A percentile compares a stretch with the other conserved stretches of the same genome.
Evolutionary conservation across 2,797 vertebrate species (phyloP).

Genomic region (Cuniculus paca): DNA sequence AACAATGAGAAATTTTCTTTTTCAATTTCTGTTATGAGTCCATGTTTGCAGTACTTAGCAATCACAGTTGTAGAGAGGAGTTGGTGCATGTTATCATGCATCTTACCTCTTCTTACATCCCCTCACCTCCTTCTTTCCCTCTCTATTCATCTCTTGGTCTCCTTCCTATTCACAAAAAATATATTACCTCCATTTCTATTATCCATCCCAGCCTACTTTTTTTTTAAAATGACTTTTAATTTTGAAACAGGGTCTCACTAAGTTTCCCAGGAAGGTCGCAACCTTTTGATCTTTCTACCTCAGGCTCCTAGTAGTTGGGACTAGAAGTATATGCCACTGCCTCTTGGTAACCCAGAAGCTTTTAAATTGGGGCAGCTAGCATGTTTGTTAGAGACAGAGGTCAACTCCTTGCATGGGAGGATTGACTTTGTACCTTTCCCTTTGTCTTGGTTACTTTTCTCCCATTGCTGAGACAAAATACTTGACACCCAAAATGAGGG

Average conservation of each 20-base stretch:
- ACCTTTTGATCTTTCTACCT: background rate
- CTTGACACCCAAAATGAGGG: no score
- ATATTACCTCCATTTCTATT: background rate
- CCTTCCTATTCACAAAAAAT: background rate
- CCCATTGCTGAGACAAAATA: no score
- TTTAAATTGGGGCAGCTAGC: background rate
- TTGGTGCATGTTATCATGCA: background rate
- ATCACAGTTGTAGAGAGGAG: background rate
- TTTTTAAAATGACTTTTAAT: background rate
- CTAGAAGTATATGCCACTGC: background rate
- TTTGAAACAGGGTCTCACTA: background rate
- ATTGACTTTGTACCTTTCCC: accelerated
- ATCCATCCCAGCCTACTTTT: background rate
- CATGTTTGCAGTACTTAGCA: background rate
- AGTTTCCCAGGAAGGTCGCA: background rate
- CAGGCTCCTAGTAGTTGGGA: background rate
- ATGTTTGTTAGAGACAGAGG: accelerated
- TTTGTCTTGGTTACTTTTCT: no score
- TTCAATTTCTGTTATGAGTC: background rate
- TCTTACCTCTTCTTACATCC: background rate
- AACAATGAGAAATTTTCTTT: background rate
- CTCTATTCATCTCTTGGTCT: background rate
- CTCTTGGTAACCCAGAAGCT: background rate
- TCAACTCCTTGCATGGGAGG: no score
- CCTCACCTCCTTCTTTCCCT: background rate